Evolutionary conservation across 2,888 invertebrate species (phyloP), one percentile per base, ranked within the genome.

Genomic region (Drosophila lutescens): DNA sequence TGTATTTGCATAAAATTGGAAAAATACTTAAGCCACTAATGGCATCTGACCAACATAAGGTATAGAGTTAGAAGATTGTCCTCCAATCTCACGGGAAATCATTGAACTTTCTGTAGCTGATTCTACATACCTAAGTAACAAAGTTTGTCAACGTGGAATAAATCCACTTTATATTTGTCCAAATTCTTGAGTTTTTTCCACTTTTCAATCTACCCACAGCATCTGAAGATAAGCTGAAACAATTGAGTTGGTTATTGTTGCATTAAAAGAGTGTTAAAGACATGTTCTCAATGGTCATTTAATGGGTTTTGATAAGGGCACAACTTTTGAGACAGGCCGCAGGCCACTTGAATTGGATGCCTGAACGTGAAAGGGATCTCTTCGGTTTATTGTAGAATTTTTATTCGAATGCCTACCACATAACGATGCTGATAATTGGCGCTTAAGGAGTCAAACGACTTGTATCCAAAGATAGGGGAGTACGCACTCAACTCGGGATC

Each of bases 341-440:
- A 62, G 30, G 44, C 43, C 85, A 87, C 82, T 82, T 82, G 86
- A 83, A 62, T 77, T 65, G 50, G 30, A 62, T 50, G 41, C 57
- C 8, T n/a, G 9, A 32, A 12, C 9, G n/a, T n/a, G 13, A 5
- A 23, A 20, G 17, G 10, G n/a, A 26, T 17, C 26, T 30, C 51
- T 70, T 67, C 68, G 55, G 62, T 73, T 80, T 62, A 63, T 63
- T 47, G 62, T 63, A n/a, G 36, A 30, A 17, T n/a, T 73, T 73
- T 63, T 51, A 71, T 56, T 55, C 12, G 63, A 63, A 36, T 73
- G 55, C 53, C 83, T 89, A 89, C 88, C 80, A 84, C 79, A 89
- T 90, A 88, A 90, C 77, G 86, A 79, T 74, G 67, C 83, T 80
- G 86, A 90, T 89, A 90, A 89, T 88, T 76, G 74, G 56, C 59